Conservation (phyloP, 2,888 invertebrate genomes). For the Dusona sp. region DNA sequence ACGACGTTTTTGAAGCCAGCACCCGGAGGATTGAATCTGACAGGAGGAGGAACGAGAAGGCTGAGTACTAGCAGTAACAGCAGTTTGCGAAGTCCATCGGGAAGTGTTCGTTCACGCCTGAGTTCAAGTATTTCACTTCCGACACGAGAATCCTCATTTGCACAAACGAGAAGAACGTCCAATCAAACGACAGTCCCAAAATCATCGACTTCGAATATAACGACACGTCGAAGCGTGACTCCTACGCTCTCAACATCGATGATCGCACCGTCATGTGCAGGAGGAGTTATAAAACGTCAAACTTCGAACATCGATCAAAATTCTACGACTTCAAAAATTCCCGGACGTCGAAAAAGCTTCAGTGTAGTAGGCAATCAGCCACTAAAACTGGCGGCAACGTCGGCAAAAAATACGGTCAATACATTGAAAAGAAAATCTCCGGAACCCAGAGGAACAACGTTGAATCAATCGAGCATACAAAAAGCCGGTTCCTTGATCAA, state of each 20-base stretch:
- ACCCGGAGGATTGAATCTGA: slow-evolving; percentile 18
- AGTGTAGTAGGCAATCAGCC: slow-evolving; percentile 31
- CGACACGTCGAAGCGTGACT: slow-evolving; percentile 57
- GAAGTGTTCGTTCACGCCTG: slow-evolving; percentile 3
- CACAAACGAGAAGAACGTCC: not conserved
- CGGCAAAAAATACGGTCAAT: not conserved
- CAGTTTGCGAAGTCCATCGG: slow-evolving; percentile 44
- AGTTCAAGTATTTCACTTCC: slow-evolving; percentile 53
- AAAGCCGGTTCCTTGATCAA: slow-evolving; percentile 20
- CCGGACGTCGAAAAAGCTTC: slow-evolving; percentile 54
- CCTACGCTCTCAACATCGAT: slow-evolving; percentile 34
- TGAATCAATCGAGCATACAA: slow-evolving; percentile 17
- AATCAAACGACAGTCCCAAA: slow-evolving; percentile 2
- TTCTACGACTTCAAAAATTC: slow-evolving; percentile 41
- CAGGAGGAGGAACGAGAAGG: slow-evolving; percentile 6
- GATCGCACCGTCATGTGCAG: not conserved
- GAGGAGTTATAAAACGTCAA: slow-evolving; percentile 21
- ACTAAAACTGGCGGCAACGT: slow-evolving; percentile 42
- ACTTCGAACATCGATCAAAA: slow-evolving; percentile 30
- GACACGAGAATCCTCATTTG: not conserved
- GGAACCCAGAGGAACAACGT: not conserved
- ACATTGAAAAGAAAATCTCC: slow-evolving; percentile 38
- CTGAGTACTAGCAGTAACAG: slow-evolving; percentile 32
- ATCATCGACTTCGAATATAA: slow-evolving; percentile 30
- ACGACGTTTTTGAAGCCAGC: slow-evolving; percentile 67